phyloP scores from a whole-genome alignment of 2,888 invertebrate genomes.

The Aphrophora alni region DNA sequence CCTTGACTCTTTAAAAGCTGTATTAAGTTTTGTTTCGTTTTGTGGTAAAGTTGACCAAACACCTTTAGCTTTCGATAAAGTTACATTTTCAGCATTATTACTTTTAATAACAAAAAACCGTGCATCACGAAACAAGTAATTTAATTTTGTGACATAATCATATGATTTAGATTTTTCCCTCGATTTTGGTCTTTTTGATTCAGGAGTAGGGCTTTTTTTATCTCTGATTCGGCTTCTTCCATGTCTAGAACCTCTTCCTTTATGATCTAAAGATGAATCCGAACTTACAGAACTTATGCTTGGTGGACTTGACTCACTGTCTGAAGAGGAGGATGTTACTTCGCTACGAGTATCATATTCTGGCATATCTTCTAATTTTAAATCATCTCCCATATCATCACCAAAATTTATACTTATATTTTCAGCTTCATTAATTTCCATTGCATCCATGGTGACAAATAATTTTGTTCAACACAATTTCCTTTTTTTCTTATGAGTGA shows the following conservation, averaged over 20 bases:
- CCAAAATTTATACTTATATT: constrained; percentile 41
- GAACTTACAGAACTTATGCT: constrained; percentile 81
- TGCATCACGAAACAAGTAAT: constrained; percentile 93
- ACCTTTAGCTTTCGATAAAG: constrained; percentile 91
- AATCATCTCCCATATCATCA: constrained; percentile 39
- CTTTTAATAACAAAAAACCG: constrained; percentile 96
- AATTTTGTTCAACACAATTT: neutral
- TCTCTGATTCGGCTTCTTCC: constrained; percentile 44
- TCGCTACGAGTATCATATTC: constrained; percentile 85
- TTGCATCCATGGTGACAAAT: constrained; percentile 28
- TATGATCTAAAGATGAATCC: constrained; percentile 65
- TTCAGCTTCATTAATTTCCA: constrained; percentile 38
- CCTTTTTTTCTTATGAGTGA: neutral
- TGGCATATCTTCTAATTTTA: constrained; percentile 38
- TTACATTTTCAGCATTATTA: constrained; percentile 96
- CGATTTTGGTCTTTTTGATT: constrained; percentile 56
- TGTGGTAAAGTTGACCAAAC: constrained; percentile 98
- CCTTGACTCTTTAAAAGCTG: constrained; percentile 89
- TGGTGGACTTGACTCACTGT: constrained; percentile 64
- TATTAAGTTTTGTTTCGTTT: constrained; percentile 95
- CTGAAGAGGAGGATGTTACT: constrained; percentile 76
- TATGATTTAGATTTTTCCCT: constrained; percentile 65
- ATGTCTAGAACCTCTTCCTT: constrained; percentile 52
- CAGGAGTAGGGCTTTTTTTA: constrained; percentile 55
- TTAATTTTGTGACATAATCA: constrained; percentile 87